Evolutionary conservation across 2,888 invertebrate species (phyloP).

Genomic region (Danaus chrysippus): DNA sequence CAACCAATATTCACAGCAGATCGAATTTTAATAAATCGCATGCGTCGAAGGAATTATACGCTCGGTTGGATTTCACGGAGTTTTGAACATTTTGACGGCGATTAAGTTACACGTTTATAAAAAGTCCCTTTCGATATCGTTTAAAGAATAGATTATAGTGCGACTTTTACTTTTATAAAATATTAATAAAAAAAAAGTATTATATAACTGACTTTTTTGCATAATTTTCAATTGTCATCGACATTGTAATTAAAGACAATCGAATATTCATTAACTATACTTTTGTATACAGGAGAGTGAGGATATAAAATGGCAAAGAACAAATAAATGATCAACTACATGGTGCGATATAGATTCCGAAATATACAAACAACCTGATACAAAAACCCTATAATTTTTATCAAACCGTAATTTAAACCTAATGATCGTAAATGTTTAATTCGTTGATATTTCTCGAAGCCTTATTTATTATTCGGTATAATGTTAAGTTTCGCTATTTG

Average conservation of each 20-base stretch:
- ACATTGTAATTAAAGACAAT: no score
- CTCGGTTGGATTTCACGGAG: conserved; percentile 22
- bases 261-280: no score
- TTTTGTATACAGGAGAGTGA: no score
- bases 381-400: no score
- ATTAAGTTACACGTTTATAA: conserved; percentile 4
- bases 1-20: background rate
- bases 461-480: background rate
- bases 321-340: no score
- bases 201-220: no score
- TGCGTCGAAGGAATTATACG: conserved; percentile 18
- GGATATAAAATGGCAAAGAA: no score
- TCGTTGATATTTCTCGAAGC: background rate
- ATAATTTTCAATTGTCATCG: no score
- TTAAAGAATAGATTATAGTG: background rate
- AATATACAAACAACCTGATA: no score
- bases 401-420: no score
- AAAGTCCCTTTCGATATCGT: background rate
- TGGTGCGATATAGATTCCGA: no score
- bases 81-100: conserved; percentile 14
- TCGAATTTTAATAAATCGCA: conserved; percentile 11
- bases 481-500: conserved; percentile 2
- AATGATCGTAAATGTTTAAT: background rate
- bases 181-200: background rate
- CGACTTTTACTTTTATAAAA: background rate